Conservation (phyloP, 2,888 invertebrate genomes). For the Cryptus armator region DNA sequence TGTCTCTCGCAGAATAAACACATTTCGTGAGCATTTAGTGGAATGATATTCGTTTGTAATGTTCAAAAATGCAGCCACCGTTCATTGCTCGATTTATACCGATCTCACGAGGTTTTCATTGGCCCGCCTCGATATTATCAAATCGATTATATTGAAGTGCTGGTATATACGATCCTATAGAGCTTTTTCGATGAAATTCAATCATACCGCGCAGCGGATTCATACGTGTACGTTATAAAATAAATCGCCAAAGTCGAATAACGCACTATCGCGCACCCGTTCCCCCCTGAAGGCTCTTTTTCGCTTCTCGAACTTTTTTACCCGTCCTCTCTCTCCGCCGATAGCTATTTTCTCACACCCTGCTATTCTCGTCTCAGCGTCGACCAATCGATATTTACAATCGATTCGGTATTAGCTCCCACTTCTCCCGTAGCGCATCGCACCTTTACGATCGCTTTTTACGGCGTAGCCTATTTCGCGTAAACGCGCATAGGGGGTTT, state of each 20-base stretch:
- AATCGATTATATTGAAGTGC: background rate
- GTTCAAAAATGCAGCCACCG: conserved; percentile 6
- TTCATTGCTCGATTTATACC: background rate
- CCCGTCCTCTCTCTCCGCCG: background rate
- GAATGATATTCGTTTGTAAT: background rate
- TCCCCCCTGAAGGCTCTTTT: conserved; percentile 1
- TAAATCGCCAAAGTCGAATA: conserved; percentile 32
- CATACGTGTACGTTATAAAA: conserved; percentile 23
- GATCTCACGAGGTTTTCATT: background rate
- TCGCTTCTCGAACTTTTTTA: too few relatives aligned
- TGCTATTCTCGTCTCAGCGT: background rate
- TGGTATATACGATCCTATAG: background rate
- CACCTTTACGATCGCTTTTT: conserved; percentile 63
- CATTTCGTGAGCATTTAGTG: background rate
- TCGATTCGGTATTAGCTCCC: conserved; percentile 60
- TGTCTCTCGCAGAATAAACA: conserved; percentile 36
- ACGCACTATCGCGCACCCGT: conserved; percentile 16
- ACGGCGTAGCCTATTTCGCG: conserved; percentile 57
- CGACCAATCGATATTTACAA: conserved; percentile 54
- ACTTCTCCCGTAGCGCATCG: conserved; percentile 33
- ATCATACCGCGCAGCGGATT: conserved; percentile 27
- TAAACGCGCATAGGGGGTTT: conserved; percentile 42
- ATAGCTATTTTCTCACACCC: conserved; percentile 2
- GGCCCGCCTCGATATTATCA: background rate
- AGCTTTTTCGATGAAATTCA: conserved; percentile 26